phyloP scores from a whole-genome alignment of 2,113 vertebrate species.

The Sphyrna mokarran region DNA sequence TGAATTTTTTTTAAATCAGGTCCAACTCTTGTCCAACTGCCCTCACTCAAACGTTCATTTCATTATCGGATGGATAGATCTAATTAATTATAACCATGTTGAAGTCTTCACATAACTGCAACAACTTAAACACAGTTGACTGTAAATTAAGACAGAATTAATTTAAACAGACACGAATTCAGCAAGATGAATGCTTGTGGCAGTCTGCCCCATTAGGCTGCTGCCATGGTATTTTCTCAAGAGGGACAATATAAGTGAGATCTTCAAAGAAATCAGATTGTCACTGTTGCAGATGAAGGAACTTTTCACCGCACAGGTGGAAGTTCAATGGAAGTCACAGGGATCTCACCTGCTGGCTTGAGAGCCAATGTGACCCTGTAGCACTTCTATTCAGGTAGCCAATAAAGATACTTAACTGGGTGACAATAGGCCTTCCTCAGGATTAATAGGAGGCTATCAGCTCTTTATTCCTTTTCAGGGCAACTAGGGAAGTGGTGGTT shows the following conservation, averaged over 20 bases:
- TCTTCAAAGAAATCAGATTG: background rate
- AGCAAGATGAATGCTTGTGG: background rate
- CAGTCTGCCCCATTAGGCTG: background rate
- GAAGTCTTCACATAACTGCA: background rate
- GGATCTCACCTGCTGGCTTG: too few relatives aligned
- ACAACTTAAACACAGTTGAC: background rate
- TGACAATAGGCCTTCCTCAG: too few relatives aligned
- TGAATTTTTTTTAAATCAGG: too few relatives aligned
- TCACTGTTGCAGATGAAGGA: background rate
- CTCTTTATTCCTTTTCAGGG: too few relatives aligned
- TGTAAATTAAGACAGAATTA: constrained; percentile 1
- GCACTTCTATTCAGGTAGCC: too few relatives aligned
- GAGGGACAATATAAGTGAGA: background rate
- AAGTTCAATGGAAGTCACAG: too few relatives aligned
- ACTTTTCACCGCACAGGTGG: background rate
- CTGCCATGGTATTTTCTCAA: background rate
- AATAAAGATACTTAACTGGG: too few relatives aligned
- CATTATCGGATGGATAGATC: background rate
- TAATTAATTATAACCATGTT: background rate
- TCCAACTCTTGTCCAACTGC: too few relatives aligned
- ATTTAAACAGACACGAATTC: background rate
- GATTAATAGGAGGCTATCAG: too few relatives aligned
- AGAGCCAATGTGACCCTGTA: too few relatives aligned
- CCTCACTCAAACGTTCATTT: too few relatives aligned
- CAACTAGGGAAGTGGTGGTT: too few relatives aligned